Conservation (phyloP, 2,797 vertebrate species). For the Mareca penelope region DNA sequence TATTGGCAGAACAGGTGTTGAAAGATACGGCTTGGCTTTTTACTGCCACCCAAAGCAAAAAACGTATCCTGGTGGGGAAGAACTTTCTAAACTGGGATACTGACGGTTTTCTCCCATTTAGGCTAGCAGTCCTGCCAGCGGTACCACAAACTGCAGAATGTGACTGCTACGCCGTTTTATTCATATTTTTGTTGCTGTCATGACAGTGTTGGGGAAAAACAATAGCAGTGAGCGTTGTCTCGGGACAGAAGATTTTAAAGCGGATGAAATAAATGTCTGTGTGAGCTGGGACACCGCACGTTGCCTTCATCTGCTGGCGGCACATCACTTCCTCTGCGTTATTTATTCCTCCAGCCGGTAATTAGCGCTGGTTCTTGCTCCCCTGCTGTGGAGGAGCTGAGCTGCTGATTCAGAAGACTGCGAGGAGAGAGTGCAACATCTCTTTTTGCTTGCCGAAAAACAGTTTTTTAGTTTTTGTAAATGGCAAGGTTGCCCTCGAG, state of each 20-base stretch:
- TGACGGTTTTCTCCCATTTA: neutral
- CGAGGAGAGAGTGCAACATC: neutral
- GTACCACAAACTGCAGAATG: neutral
- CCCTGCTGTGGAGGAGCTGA: neutral
- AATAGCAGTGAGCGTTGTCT: neutral
- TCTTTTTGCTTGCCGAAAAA: neutral
- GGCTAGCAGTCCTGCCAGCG: neutral
- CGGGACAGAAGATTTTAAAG: neutral
- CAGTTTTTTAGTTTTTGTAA: neutral
- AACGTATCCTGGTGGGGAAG: neutral
- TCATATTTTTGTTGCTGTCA: neutral
- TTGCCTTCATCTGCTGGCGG: constrained; percentile 50
- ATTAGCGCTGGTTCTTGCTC: constrained; percentile 40
- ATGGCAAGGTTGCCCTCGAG: neutral
- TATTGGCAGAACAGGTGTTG: neutral
- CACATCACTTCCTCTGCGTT: constrained; percentile 35
- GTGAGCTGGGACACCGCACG: constrained; percentile 15
- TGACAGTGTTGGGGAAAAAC: neutral
- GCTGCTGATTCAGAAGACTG: neutral
- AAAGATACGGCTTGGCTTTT: neutral
- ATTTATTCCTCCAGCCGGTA: constrained; percentile 48
- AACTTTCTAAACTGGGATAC: neutral
- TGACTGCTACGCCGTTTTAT: neutral
- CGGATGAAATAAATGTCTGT: constrained; percentile 23
- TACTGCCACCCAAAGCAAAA: neutral